phyloP scores from a whole-genome alignment of 2,888 invertebrate species.

The Lithophane leautieri region DNA sequence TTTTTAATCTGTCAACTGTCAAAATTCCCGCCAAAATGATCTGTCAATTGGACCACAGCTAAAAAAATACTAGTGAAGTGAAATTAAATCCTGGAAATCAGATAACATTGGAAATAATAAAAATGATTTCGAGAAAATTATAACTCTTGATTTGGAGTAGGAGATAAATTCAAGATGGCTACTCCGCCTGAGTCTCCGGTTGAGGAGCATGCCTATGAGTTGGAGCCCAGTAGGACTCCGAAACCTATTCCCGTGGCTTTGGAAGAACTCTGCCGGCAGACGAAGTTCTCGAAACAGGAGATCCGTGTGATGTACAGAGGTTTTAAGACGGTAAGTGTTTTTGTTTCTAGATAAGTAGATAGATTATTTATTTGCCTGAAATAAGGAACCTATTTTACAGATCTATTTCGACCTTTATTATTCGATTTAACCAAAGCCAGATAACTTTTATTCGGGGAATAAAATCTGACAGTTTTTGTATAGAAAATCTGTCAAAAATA shows the following conservation, averaged over 20 bases:
- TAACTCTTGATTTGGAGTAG: conserved; percentile 42
- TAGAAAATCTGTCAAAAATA: too few species aligned
- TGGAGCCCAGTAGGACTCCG: conserved; percentile 94
- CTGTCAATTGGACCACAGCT: conserved; percentile 60
- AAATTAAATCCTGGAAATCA: conserved; percentile 7
- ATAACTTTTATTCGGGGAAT: too few species aligned
- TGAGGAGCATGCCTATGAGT: conserved; percentile 96
- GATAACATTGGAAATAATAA: conserved; percentile 23
- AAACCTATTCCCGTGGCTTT: conserved; percentile 96
- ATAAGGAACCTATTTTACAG: too few species aligned
- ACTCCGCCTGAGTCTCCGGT: conserved; percentile 96
- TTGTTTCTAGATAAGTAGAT: too few species aligned
- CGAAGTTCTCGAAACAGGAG: conserved; percentile 98
- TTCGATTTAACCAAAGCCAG: too few species aligned
- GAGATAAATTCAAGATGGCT: conserved; percentile 91
- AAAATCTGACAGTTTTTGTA: too few species aligned
- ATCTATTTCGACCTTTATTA: too few species aligned
- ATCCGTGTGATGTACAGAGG: conserved; percentile 99
- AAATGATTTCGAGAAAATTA: conserved; percentile 59
- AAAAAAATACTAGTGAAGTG: conserved; percentile 53
- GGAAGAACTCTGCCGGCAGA: conserved; percentile 97
- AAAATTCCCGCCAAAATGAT: conserved; percentile 63
- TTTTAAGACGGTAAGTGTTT: conserved; percentile 96
- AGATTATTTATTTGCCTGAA: too few species aligned
- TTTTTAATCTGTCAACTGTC: conserved; percentile 52